Base-by-base conservation (phyloP, 1,140 invertebrate species). In the Globodera rostochiensis region DNA sequence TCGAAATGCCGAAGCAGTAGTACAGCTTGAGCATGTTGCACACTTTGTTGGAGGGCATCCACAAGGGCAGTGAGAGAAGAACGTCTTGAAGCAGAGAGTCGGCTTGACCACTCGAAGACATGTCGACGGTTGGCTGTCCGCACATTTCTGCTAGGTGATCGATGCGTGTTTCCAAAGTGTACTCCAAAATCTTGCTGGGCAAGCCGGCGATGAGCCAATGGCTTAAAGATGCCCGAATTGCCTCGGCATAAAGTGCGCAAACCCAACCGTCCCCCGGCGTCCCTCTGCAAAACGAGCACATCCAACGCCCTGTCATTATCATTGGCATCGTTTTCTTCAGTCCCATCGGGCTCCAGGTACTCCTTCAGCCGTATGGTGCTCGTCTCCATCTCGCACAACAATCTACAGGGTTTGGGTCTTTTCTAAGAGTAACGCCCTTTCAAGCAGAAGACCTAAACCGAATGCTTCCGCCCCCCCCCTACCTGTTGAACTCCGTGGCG, bases 161-260 rank as follows among this genome's bases (percentile, higher is more conserved):
- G 21, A 71, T 19, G 83, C 94, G 91, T 36, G 94, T 95, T 90
- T 96, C 95, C 77, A 95, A 90, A 69, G 70, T 78, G 70, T 78
- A 78, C 77, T 78, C 77, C 25, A 78, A n/a, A 36, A 78, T 78
- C 45, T 78, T 70, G 66, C 66, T 49, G n/a, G 95, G 93, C 67
- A 94, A 94, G 57, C 95, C 95, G 79, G 94, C 94, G 93, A 95
- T 95, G 57, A 95, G 94, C 85, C 94, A 94, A 90, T 95, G 95
- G 90, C 94, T 95, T 15, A 64, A 19, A 21, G n/a, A 4, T 46
- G 66, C 45, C 6, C 25, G 15, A 60, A 53, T 49, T 36, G 36
- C 36, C 36, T 36, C 36, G 36, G 69, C 53, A 57, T 21, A 49
- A 9, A 81, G 49, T 73, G 13, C 25, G 70, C 21, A 70, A 81